Conservation (phyloP, 2,888 invertebrate genomes). For the Toxonevra muliebris region DNA sequence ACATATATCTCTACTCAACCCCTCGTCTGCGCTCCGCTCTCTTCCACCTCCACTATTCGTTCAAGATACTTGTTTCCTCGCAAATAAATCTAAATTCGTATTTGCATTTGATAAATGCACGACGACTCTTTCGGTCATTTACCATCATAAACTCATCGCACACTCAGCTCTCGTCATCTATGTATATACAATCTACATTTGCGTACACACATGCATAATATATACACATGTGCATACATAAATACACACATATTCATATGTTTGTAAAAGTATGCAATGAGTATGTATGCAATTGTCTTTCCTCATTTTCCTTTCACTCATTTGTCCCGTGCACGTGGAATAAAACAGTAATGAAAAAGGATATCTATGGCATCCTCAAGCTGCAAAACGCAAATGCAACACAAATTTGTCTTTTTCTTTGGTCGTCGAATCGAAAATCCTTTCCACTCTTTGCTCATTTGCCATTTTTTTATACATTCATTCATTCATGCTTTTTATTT, state of each 20-base stretch:
- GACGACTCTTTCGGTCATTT: conserved; percentile 36
- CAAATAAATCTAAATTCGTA: conserved; percentile 56
- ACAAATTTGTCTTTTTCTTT: conserved; percentile 26
- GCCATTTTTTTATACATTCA: background rate
- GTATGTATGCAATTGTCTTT: background rate
- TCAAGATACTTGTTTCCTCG: conserved; percentile 22
- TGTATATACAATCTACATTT: background rate
- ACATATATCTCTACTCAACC: background rate
- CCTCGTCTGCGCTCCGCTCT: background rate
- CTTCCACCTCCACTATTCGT: background rate
- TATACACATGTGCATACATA: too few species aligned
- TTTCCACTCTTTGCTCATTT: background rate
- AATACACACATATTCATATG: background rate
- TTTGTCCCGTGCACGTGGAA: background rate
- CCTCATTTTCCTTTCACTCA: background rate
- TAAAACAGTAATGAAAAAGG: conserved; percentile 6
- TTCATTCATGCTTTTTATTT: conserved; percentile 5
- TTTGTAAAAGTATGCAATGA: background rate
- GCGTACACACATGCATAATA: background rate
- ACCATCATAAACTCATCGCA: conserved; percentile 10
- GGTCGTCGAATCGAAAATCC: background rate
- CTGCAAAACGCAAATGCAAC: conserved; percentile 33
- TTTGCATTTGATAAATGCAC: conserved; percentile 49
- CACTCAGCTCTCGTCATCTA: background rate
- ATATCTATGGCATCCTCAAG: conserved; percentile 35